Evolutionary conservation across 2,113 vertebrate species (phyloP).

Genomic region (Arenaria interpres): DNA sequence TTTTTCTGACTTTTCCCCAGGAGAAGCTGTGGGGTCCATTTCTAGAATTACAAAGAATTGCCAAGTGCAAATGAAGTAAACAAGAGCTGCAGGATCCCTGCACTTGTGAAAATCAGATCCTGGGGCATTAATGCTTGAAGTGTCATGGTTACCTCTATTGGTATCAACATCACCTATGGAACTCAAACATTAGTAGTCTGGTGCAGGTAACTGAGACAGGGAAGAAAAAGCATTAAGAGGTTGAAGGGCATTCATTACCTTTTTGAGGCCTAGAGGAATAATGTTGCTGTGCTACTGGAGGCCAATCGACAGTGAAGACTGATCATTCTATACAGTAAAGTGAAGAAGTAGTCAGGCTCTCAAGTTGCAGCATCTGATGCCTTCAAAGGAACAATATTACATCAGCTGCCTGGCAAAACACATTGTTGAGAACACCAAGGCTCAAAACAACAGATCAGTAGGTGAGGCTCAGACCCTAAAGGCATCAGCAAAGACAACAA

Average conservation of each 20-base stretch:
- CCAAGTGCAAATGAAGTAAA: background rate
- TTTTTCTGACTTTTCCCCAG: background rate
- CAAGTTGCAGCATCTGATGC: constrained; percentile 85
- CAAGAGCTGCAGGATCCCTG: background rate
- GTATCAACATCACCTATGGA: constrained; percentile 11
- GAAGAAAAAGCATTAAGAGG: constrained; percentile 87
- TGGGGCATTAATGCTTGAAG: background rate
- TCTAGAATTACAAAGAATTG: background rate
- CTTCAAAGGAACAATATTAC: constrained; percentile 84
- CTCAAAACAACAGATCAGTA: constrained; percentile 84
- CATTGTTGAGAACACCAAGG: constrained; percentile 81
- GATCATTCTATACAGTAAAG: constrained; percentile 82
- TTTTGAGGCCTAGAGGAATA: constrained; percentile 87
- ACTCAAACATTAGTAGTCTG: constrained; percentile 60
- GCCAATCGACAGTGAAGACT: constrained; percentile 84
- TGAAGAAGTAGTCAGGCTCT: constrained; percentile 87
- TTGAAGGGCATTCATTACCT: constrained; percentile 81
- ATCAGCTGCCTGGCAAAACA: constrained; percentile 85
- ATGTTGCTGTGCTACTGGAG: constrained; percentile 83
- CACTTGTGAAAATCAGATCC: background rate
- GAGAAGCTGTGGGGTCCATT: background rate
- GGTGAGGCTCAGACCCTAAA: constrained; percentile 82
- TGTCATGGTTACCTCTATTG: background rate
- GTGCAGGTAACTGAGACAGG: constrained; percentile 77
- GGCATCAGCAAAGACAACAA: constrained; percentile 77